A percentile compares a stretch with the other conserved stretches of the same genome.
Conservation (phyloP, 2,888 invertebrate species). For the Azorinus chamasolen region DNA sequence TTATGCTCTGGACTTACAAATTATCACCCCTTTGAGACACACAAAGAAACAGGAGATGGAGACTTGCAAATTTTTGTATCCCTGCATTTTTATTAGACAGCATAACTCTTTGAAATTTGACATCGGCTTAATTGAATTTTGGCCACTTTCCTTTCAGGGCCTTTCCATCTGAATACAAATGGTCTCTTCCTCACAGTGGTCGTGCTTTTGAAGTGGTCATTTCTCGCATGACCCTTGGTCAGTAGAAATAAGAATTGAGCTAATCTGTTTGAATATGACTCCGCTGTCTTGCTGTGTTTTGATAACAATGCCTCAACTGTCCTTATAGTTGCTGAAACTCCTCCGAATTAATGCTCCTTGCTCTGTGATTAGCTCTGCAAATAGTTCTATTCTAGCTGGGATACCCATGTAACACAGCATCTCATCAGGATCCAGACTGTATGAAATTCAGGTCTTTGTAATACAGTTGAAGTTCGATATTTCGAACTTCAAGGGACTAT, state of each 20-base stretch:
- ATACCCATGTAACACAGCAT: too few relatives aligned
- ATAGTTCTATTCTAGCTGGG: too few relatives aligned
- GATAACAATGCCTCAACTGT: constrained; percentile 3
- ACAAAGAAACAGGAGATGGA: too few relatives aligned
- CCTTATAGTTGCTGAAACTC: neutral
- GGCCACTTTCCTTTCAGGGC: neutral
- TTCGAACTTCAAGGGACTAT: too few relatives aligned
- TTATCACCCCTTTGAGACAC: too few relatives aligned
- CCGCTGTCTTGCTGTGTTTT: constrained; percentile 3
- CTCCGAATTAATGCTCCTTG: neutral
- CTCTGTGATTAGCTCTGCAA: too few relatives aligned
- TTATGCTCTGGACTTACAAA: too few relatives aligned
- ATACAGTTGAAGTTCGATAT: too few relatives aligned
- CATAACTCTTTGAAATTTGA: constrained; percentile 10
- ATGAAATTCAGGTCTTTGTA: too few relatives aligned
- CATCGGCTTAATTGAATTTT: constrained; percentile 4
- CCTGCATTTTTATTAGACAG: too few relatives aligned
- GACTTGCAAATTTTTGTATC: too few relatives aligned
- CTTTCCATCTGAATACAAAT: constrained; percentile 2
- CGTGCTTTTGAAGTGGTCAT: constrained; percentile 4
- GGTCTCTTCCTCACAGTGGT: neutral
- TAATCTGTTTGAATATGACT: neutral
- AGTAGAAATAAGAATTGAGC: neutral
- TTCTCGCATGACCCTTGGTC: neutral
- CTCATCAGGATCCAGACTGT: too few relatives aligned